Evolutionary conservation across 2,888 invertebrate species (phyloP).

Genomic region (Dorcus hopei): DNA sequence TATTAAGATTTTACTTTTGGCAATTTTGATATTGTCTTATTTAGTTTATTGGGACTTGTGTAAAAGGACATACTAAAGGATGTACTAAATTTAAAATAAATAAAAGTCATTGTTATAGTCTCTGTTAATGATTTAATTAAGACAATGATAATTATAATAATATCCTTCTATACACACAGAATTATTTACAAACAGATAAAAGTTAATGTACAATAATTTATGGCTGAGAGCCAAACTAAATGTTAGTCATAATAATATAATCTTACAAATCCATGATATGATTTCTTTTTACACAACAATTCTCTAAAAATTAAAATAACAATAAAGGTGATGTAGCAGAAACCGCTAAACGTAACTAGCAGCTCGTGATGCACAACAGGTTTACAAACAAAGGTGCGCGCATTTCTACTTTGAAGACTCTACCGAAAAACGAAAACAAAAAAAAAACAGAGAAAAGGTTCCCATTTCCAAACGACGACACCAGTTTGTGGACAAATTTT

Average conservation of each 20-base stretch:
- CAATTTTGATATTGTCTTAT: no score
- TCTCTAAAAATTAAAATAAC: conserved; percentile 43
- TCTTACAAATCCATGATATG: conserved; percentile 49
- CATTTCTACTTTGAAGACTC: conserved; percentile 29
- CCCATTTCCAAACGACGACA: conserved; percentile 37
- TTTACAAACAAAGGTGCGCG: conserved; percentile 38
- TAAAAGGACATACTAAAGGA: no score
- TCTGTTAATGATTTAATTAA: conserved; percentile 53
- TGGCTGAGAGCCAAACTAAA: conserved; percentile 35
- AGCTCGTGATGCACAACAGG: conserved; percentile 33
- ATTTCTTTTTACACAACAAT: conserved; percentile 50
- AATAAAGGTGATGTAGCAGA: conserved; percentile 34
- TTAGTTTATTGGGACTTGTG: no score
- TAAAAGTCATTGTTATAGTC: conserved; percentile 40
- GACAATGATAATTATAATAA: conserved; percentile 51
- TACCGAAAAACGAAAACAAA: conserved; percentile 20
- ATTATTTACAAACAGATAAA: conserved; percentile 53
- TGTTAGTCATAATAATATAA: conserved; percentile 35
- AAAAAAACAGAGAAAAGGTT: conserved; percentile 27
- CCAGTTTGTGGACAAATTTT: conserved; percentile 40
- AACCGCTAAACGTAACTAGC: conserved; percentile 16
- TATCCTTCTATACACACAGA: conserved; percentile 53
- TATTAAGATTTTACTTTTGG: no score
- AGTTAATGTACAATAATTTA: conserved; percentile 45
- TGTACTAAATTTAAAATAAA: conserved; percentile 9